phyloP scores from a whole-genome alignment of 2,113 vertebrate species.

The Alligator sinensis region DNA sequence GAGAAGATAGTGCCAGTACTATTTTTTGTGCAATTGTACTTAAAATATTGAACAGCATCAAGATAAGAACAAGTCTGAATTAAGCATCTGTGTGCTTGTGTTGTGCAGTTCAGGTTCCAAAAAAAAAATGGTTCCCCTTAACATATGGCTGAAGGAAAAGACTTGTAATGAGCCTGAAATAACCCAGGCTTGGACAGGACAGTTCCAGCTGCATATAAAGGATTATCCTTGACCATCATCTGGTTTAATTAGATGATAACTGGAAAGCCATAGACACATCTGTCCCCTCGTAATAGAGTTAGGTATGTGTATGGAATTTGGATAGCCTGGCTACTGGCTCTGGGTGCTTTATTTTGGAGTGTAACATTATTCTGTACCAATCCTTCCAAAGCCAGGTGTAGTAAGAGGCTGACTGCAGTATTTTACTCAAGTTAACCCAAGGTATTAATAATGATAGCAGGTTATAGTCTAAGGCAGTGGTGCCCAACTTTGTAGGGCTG shows the following conservation, averaged over 20 bases:
- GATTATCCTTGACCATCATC: not conserved
- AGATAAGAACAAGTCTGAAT: not conserved
- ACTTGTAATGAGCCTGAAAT: not conserved
- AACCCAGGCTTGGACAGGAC: not conserved
- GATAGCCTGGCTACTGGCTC: too few species aligned
- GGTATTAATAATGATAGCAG: too few species aligned
- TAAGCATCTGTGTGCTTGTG: not conserved
- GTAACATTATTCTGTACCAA: not conserved
- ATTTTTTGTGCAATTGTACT: not conserved
- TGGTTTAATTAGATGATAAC: not conserved
- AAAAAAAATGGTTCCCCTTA: not conserved
- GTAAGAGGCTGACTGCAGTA: too few species aligned
- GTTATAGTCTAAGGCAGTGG: too few species aligned
- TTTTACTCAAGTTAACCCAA: too few species aligned
- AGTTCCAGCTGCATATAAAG: not conserved
- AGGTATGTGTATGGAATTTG: too few species aligned
- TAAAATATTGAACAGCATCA: not conserved
- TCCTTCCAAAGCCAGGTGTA: too few species aligned
- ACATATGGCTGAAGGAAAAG: not conserved
- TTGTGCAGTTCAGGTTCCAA: not conserved
- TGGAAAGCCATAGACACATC: not conserved
- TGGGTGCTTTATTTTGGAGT: not conserved
- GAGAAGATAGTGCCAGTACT: not conserved
- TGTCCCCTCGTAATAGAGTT: too few species aligned
- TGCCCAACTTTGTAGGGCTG: too few species aligned